Base-by-base conservation (phyloP, 2,113 vertebrate species). In the Colinus virginianus region DNA sequence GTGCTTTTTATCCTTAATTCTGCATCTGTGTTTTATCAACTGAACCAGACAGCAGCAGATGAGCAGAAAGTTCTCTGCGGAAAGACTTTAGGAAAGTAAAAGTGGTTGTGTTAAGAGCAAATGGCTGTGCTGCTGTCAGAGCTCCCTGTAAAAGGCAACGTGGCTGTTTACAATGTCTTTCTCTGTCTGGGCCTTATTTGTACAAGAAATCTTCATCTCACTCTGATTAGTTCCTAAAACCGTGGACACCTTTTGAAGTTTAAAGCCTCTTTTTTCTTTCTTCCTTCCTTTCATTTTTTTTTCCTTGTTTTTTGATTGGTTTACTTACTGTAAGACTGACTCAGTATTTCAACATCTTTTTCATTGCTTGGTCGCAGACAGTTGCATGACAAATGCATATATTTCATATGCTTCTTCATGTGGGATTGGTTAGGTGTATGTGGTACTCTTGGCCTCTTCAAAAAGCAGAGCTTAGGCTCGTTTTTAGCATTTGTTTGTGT, bases 21-120 rank as follows among this genome's bases (percentile, higher is more conserved):
- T 78, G 87, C 88, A 90, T 97, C 97, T 98, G 97, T 93, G 88
- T 97, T 98, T 97, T 96, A 97, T 97, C 97, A 97, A 90, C 94
- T 93, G 92, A 96, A 94, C 87, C 96, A 97, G 96, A 96, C 92
- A 93, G 88, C 82, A 84, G 34, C 95, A 97, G 96, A 97, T 96
- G 96, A 96, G 75, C 87, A 96, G 84, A 94, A 96, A 96, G 90
- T 93, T 97, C 69, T 84, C 94, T 90, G 87, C 78, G 11, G 85
- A 78, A 69, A 82, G 93, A 92, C 38, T 89, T 91, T 6, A 93
- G 94, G 93, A 93, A 94, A 95, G 93, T 94, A 93, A 90, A 70
- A 66, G 36, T 3, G 3, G 86, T 91, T 84, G 84, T 94, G 94
- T 88, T 81, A 67, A 58, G 66, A 87, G 70, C 87, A 87, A 71